Base-by-base conservation (phyloP, 2,888 invertebrate genomes). In the Flexamia atlantica region DNA sequence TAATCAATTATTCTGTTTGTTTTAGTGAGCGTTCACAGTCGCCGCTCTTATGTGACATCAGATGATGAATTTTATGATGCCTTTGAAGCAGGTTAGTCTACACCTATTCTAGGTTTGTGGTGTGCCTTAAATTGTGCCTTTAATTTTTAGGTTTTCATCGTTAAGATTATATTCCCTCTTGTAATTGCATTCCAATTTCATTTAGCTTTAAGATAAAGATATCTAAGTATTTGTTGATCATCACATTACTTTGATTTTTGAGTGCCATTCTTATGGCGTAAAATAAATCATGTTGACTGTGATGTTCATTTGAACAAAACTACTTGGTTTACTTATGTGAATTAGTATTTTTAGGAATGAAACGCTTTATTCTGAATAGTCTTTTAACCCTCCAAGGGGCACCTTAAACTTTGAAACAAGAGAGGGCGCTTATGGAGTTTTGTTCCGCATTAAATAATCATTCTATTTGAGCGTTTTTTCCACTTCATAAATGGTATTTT, bases 1-100 rank as follows among this genome's bases (percentile, higher is more conserved):
- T n/a, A n/a, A n/a, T n/a, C n/a, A n/a, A n/a, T n/a, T n/a, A n/a
- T n/a, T n/a, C n/a, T n/a, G n/a, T n/a, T n/a, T 85, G 46, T 87
- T 86, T 25, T 84, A 87, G 87, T 86, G 53, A 84, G 84, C 32
- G 85, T 84, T 68, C 87, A 89, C 82, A 89, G 88, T 80, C 89
- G 89, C 42, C 86, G 89, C 76, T 89, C 89, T 83, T 90, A 89
- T 86, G 90, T 89, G 82, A 89, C 89, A 4, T 89, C 90, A 14
- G 90, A 90, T 85, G 90, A 90, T 87, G 90, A 90, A 86, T 90
- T 89, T 86, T 90, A 90, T 85, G 90, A 90, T 87, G 90, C 90
- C 20, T 90, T 89, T 86, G 90, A 90, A 85, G 88, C 89, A 87
- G 90, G 90, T 90, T 86, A 86, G 85, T 85, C 74, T 20, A n/a